Evolutionary conservation across 2,888 invertebrate genomes (phyloP).

Genomic region (Anoncus sp.): DNA sequence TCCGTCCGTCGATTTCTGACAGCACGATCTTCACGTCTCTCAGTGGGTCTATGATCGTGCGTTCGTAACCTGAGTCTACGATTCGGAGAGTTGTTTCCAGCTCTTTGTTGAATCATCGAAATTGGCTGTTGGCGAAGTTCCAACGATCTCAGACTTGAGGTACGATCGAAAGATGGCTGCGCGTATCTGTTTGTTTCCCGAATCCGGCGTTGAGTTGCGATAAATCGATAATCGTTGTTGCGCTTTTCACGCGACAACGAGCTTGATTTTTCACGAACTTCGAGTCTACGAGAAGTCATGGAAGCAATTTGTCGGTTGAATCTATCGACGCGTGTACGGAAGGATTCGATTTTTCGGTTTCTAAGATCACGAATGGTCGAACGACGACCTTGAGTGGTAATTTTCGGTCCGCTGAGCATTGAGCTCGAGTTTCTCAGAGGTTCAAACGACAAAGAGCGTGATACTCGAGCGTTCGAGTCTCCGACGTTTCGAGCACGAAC

Average conservation of each 20-base stretch:
- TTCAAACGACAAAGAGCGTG: not conserved
- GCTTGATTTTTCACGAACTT: not conserved
- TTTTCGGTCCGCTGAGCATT: conserved; percentile 19
- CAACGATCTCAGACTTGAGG: conserved; percentile 10
- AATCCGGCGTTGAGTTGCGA: not conserved
- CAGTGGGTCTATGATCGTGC: conserved; percentile 43
- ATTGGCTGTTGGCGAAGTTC: not conserved
- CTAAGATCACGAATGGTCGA: conserved; percentile 31
- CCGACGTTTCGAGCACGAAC: conserved; percentile 7
- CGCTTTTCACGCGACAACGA: not conserved
- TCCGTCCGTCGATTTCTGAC: conserved; percentile 21
- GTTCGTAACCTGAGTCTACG: conserved; percentile 35
- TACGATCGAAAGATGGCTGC: not conserved
- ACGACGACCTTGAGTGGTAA: conserved; percentile 7
- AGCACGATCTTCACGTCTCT: conserved; percentile 41
- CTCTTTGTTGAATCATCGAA: conserved; percentile 2
- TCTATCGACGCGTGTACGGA: not conserved
- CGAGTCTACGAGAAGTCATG: not conserved
- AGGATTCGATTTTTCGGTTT: conserved; percentile 15
- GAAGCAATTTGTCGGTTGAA: conserved; percentile 1
- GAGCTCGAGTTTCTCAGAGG: not conserved
- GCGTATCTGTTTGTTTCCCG: not conserved
- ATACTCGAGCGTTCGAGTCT: conserved; percentile 31
- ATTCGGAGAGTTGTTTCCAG: conserved; percentile 17
- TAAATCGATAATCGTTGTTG: not conserved